Evolutionary conservation across 2,113 vertebrate genomes (phyloP).

Genomic region (Lophotis ruficrista): DNA sequence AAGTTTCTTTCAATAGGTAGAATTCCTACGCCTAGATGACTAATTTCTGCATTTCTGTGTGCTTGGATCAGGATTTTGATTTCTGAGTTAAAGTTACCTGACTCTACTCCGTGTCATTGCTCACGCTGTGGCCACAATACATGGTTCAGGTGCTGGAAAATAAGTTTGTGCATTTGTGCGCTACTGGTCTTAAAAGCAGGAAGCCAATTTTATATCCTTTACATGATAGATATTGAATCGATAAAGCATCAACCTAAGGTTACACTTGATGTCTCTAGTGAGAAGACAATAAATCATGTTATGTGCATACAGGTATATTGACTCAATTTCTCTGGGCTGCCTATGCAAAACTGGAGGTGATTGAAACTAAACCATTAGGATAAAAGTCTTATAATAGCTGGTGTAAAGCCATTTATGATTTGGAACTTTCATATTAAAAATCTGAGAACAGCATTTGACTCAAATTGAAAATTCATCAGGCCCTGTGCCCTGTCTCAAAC

Average conservation of each 20-base stretch:
- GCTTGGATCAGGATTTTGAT: not conserved
- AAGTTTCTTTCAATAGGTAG: not conserved
- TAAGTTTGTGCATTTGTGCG: not conserved
- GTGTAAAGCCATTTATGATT: not conserved
- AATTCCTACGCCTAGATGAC: not conserved
- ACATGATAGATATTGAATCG: slow-evolving; percentile 23
- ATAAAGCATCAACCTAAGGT: slow-evolving; percentile 47
- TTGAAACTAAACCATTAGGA: not conserved
- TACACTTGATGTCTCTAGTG: slow-evolving; percentile 41
- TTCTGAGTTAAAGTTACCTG: not conserved
- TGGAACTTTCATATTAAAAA: slow-evolving; percentile 5
- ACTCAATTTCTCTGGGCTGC: slow-evolving; percentile 39
- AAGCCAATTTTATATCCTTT: slow-evolving; percentile 50
- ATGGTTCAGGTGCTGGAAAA: not conserved
- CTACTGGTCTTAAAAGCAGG: slow-evolving; percentile 38
- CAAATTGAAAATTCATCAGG: not conserved
- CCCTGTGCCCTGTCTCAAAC: not conserved
- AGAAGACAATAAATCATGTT: slow-evolving; percentile 63
- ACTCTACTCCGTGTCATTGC: not conserved
- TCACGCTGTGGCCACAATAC: not conserved
- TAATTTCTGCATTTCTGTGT: not conserved
- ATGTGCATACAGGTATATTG: slow-evolving; percentile 50
- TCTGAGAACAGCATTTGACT: not conserved
- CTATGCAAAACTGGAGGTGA: slow-evolving; percentile 44
- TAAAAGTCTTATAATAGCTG: not conserved